Base-by-base conservation (phyloP, 1,140 invertebrate genomes). In the Drosophila murphyi region DNA sequence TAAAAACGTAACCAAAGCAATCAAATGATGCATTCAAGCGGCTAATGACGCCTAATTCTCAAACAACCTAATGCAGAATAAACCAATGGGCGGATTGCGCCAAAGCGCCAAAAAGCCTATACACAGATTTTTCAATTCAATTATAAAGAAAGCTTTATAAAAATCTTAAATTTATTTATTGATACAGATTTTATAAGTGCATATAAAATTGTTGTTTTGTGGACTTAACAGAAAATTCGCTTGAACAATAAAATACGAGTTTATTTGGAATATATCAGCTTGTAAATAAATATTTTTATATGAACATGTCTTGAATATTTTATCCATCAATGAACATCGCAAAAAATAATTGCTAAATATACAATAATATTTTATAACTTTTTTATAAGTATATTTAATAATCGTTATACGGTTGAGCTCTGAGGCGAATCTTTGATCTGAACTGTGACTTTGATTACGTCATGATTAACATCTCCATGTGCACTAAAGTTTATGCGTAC, bases 11-110 rank as follows among this genome's bases (percentile, higher is more conserved):
- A 32, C 48, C 37, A 69, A 32, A 34, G 79, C 65, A 71, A 79
- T 87, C 79, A 79, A 73, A 56, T 47, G 64, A 69, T 71, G 73
- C 76, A 73, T 56, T 86, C 79, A 73, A 61, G 56, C 64, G 70
- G 35, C 62, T 52, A 59, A 54, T 51, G 69, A 67, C 43, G 55
- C 31, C 34, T 41, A 5, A n/a, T 41, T 34, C 39, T 4, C 6
- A 28, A 31, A 52, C 7, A 7, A 3, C 28, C 43, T 63, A 63
- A 63, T 63, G 32, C 72, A 65, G 35, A 34, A 8, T n/a, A 63
- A 54, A 12, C 52, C 60, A 51, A 37, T 63, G 60, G 52, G n/a
- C 41, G 54, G 12, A 12, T 28, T 2, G 12, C 4, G 3, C 12
- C 12, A 12, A 4, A 52, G 5, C 8, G n/a, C 5, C 8, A 10